A percentile compares a stretch with the other conserved stretches of the same genome.
These are phyloP conservation scores for Agrochola lota DNA, from an alignment of 2,888 invertebrate genomes.

Conservation along the genomic window DNA sequence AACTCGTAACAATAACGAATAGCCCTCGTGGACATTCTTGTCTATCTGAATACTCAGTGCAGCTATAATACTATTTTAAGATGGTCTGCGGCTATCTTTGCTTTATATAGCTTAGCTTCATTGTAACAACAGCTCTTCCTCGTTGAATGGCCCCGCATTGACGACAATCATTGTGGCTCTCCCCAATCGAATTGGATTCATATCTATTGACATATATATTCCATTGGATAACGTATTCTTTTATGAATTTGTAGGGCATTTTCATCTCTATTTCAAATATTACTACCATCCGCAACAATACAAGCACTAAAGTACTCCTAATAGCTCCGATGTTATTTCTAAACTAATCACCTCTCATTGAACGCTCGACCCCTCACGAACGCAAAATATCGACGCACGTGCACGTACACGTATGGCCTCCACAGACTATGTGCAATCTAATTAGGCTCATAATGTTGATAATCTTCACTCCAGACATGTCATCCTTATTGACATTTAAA, in stretches of 20 bases:
- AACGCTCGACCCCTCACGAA: slow-evolving; percentile 74
- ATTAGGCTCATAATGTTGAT: slow-evolving; percentile 70
- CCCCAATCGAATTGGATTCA: neutral
- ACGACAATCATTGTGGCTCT: neutral
- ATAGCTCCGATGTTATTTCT: slow-evolving; percentile 48
- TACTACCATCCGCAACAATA: slow-evolving; percentile 1
- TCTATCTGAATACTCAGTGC: neutral
- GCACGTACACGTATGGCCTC: slow-evolving; percentile 68
- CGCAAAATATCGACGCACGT: slow-evolving; percentile 70
- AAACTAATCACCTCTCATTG: slow-evolving; percentile 69
- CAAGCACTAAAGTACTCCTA: slow-evolving; percentile 34
- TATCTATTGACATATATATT: neutral
- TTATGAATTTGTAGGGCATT: neutral
- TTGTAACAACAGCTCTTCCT: neutral
- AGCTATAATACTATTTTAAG: neutral
- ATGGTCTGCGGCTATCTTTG: neutral
- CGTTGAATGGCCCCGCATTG: neutral
- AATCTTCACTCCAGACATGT: slow-evolving; percentile 59
- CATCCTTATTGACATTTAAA: slow-evolving; percentile 64
- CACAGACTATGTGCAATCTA: slow-evolving; percentile 69
- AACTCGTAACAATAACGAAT: slow-evolving; percentile 35
- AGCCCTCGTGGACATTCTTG: slow-evolving; percentile 3
- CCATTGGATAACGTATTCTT: neutral
- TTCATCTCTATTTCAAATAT: slow-evolving; percentile 10
- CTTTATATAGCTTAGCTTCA: neutral